Conservation (phyloP, 2,888 invertebrate species). For the Leucania comma region DNA sequence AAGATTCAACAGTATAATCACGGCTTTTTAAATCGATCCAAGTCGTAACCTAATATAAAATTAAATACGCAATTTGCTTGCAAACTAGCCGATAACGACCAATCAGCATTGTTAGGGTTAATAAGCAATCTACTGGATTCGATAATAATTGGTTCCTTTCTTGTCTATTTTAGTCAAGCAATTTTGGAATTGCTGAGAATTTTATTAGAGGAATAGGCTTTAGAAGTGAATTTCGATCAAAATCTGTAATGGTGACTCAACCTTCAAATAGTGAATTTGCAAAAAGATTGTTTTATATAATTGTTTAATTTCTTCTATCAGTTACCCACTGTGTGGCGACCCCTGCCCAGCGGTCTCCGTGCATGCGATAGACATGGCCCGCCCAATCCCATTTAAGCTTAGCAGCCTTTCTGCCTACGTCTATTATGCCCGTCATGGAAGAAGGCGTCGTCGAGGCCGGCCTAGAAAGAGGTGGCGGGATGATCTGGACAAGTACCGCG, state of each 20-base stretch:
- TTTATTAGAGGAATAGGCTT: slow-evolving; percentile 30
- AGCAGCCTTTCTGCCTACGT: too few relatives aligned
- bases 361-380: too few relatives aligned
- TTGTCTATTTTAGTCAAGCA: slow-evolving; percentile 59
- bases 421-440: too few relatives aligned
- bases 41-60: slow-evolving; percentile 67
- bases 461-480: too few relatives aligned
- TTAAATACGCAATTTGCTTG: slow-evolving; percentile 77
- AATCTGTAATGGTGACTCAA: neutral
- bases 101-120: slow-evolving; percentile 72
- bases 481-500: too few relatives aligned
- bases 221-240: slow-evolving; percentile 1
- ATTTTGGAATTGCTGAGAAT: slow-evolving; percentile 48
- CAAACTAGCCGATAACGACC: slow-evolving; percentile 72
- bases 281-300: neutral
- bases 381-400: too few relatives aligned
- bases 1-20: slow-evolving; percentile 52
- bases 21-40: slow-evolving; percentile 54
- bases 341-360: too few relatives aligned
- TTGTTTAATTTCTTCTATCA: too few relatives aligned
- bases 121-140: slow-evolving; percentile 68
- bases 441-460: too few relatives aligned
- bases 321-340: too few relatives aligned
- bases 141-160: slow-evolving; percentile 71
- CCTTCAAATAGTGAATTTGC: neutral